These are phyloP conservation scores for Alouatta palliata DNA, from an alignment of 2,113 vertebrate genomes.

Conservation along the genomic window DNA sequence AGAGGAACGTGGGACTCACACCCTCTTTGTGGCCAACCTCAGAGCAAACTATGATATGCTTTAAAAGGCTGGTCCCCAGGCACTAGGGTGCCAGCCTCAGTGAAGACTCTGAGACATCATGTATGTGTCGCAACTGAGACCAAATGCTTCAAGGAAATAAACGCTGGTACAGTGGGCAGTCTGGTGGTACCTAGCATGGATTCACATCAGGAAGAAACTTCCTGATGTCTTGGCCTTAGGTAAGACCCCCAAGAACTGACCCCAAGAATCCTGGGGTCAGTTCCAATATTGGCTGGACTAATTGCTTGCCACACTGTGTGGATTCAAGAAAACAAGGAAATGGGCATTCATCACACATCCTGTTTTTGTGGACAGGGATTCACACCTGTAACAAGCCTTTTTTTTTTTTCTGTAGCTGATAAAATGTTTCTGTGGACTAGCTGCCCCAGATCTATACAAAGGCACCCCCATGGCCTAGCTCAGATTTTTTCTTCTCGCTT, in stretches of 20 bases:
- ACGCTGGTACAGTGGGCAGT: not conserved
- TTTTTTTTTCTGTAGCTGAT: not conserved
- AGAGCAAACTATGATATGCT: not conserved
- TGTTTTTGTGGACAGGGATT: not conserved
- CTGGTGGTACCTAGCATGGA: not conserved
- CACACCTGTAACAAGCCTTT: not conserved
- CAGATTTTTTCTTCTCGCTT: not conserved
- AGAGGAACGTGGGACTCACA: not conserved
- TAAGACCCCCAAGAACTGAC: not conserved
- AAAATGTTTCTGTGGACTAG: not conserved
- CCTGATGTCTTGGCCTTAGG: not conserved
- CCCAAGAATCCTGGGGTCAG: not conserved
- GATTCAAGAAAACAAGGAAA: constrained; percentile 48
- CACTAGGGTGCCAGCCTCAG: not conserved
- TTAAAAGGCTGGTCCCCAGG: not conserved
- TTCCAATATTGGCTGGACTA: not conserved
- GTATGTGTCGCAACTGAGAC: not conserved
- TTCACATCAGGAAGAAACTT: not conserved
- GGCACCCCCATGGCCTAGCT: not conserved
- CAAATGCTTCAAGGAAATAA: not conserved
- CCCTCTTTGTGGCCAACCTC: not conserved
- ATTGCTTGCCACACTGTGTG: not conserved
- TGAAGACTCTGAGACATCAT: not conserved
- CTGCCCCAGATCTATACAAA: not conserved
- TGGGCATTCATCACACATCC: not conserved